Base-by-base conservation (phyloP, 2,797 vertebrate genomes). In the Lacerta bilineata region DNA sequence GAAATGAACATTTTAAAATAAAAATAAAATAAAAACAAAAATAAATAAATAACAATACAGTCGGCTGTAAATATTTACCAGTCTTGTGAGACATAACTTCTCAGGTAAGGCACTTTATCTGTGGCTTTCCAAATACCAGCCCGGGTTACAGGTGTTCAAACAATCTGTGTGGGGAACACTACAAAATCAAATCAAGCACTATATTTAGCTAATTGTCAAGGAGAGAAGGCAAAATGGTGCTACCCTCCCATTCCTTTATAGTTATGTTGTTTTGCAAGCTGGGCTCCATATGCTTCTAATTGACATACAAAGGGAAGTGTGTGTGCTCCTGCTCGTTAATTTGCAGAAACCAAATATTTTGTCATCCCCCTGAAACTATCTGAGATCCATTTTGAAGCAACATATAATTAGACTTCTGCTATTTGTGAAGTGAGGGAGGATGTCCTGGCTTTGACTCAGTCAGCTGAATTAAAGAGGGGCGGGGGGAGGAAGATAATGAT, bases 251-350 rank as follows among this genome's bases (percentile, higher is more conserved):
- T 94, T 92, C 91, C 92, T 92, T 93, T 94, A 87, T 93, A 94
- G 94, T 94, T 94, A 93, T 94, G 94, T 95, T 89, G 94, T 94
- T 91, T 91, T 77, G 23, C 89, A 93, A 93, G 93, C n/a, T 77
- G 94, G 92, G 86, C 85, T 90, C 95, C 95, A 92, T 96, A 94
- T 96, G 95, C 88, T 66, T 41, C 91, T 95, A 95, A 96, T 95
- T 95, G 94, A 95, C 87, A 91, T 61, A 93, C 92, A 94, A 92
- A 94, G 90, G 89, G 94, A 64, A 90, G 86, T n/a, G n/a, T 77
- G 87, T 87, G 86, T 83, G 80, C 89, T 92, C 90, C 91, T 94
- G 68, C 90, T 95, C 92, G 93, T 96, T 96, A 93, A 95, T 97
- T 92, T 93, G 88, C 89, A 84, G 82, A 92, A 91, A 92, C 46